Percentiles rank a stretch among this genome's conserved stretches.
phyloP scores from a whole-genome alignment of 2,797 vertebrate genomes.

The Onychomys leucogaster region DNA sequence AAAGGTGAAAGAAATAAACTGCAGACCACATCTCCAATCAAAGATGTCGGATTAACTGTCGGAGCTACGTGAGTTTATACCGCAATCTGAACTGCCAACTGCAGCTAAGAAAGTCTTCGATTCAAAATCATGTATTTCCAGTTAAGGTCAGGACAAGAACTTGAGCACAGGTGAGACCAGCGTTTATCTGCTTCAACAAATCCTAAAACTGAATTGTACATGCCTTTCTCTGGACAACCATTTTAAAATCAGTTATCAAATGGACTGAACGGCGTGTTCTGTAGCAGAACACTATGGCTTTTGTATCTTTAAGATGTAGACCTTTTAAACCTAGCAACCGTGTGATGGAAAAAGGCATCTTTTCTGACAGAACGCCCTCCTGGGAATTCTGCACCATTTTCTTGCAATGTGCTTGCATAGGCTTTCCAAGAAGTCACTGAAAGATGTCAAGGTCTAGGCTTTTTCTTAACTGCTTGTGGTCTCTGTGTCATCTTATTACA shows the following conservation, averaged over 20 bases:
- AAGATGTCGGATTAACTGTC: neutral
- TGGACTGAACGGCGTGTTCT: neutral
- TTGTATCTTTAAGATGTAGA: neutral
- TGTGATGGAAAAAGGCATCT: neutral
- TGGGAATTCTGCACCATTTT: neutral
- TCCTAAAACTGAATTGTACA: neutral
- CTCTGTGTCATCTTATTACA: neutral
- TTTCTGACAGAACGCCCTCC: neutral
- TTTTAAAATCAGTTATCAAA: neutral
- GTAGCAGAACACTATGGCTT: neutral
- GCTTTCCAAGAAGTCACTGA: neutral
- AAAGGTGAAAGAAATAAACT: neutral
- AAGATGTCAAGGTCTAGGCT: neutral
- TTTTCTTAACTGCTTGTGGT: neutral
- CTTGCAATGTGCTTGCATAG: neutral
- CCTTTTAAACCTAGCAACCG: neutral
- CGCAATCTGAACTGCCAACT: neutral
- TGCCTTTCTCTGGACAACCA: neutral
- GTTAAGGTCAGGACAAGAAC: neutral
- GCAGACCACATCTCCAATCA: neutral
- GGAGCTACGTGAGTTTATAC: neutral
- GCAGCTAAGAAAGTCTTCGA: neutral
- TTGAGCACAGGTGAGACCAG: neutral
- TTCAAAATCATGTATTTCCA: conserved; percentile 33
- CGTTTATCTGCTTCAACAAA: neutral